Percentiles rank a stretch among this genome's conserved stretches.
Evolutionary conservation across 1,140 invertebrate genomes (phyloP).

Genomic region (Anastrepha ludens): DNA sequence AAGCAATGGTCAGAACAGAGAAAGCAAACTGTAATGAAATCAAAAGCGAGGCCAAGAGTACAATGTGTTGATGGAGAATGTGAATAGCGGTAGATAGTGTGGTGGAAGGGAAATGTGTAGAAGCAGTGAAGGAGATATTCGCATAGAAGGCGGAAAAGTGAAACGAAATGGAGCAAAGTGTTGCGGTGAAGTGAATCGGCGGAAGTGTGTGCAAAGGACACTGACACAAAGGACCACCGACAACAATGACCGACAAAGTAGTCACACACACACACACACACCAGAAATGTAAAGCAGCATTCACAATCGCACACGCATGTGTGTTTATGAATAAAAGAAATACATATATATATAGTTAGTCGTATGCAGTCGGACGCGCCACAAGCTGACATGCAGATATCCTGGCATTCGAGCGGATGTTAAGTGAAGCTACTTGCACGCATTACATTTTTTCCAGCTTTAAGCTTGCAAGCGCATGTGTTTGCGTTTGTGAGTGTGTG

Average conservation of each 20-base stretch:
- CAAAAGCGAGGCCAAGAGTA: conserved; percentile 7
- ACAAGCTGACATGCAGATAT: conserved; percentile 35
- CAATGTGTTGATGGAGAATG: no score
- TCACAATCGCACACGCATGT: not conserved
- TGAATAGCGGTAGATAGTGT: not conserved
- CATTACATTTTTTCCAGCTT: not conserved
- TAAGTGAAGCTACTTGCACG: conserved; percentile 24
- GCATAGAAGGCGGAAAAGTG: not conserved
- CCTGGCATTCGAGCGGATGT: conserved; percentile 21
- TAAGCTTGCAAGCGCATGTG: not conserved
- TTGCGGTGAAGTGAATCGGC: not conserved
- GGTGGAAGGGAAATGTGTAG: not conserved
- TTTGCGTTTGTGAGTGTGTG: not conserved
- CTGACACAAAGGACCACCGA: conserved; percentile 39
- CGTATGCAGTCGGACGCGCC: conserved; percentile 11
- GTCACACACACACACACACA: not conserved
- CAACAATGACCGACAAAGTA: conserved; percentile 47
- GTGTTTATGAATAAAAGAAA: not conserved
- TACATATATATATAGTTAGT: not conserved
- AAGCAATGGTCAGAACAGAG: not conserved
- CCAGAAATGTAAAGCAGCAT: not conserved
- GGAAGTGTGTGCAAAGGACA: conserved; percentile 48
- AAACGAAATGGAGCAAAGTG: conserved; percentile 8
- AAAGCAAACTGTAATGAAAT: conserved; percentile 42
- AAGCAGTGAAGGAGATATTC: no score